A percentile compares a stretch with the other conserved stretches of the same genome.
Evolutionary conservation across 2,797 vertebrate genomes (phyloP).

Genomic region (Coracias cyanogaster): DNA sequence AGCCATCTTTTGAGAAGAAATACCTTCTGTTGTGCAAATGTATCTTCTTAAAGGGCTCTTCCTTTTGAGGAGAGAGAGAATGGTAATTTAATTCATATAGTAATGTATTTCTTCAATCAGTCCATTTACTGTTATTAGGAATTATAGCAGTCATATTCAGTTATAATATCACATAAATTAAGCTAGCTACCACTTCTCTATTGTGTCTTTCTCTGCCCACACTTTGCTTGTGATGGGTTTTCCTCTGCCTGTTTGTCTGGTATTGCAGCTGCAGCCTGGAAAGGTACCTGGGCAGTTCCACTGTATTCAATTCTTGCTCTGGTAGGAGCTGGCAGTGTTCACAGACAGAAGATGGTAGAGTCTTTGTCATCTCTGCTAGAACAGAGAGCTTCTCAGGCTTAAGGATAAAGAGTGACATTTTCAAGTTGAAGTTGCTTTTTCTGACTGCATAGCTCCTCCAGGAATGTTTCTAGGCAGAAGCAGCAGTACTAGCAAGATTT

Average conservation of each 20-base stretch:
- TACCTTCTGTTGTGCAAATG: neutral
- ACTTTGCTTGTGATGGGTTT: neutral
- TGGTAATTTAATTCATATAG: neutral
- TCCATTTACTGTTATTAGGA: neutral
- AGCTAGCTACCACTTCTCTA: neutral
- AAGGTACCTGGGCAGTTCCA: neutral
- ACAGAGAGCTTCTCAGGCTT: neutral
- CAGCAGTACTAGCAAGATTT: neutral
- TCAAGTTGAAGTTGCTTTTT: neutral
- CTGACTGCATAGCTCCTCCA: neutral
- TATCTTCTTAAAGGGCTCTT: neutral
- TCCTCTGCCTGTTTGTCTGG: neutral
- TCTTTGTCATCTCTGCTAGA: neutral
- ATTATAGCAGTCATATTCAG: neutral
- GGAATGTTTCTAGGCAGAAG: neutral
- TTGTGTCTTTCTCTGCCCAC: neutral
- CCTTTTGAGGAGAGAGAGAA: neutral
- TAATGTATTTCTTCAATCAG: neutral
- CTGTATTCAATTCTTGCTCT: accelerated
- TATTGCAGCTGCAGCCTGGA: neutral
- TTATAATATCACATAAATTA: neutral
- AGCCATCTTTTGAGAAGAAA: neutral
- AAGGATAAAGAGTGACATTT: neutral
- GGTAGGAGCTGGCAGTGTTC: neutral
- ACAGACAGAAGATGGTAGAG: neutral